phyloP scores from a whole-genome alignment of 2,797 vertebrate genomes.

The Rhinogobio ventralis region DNA sequence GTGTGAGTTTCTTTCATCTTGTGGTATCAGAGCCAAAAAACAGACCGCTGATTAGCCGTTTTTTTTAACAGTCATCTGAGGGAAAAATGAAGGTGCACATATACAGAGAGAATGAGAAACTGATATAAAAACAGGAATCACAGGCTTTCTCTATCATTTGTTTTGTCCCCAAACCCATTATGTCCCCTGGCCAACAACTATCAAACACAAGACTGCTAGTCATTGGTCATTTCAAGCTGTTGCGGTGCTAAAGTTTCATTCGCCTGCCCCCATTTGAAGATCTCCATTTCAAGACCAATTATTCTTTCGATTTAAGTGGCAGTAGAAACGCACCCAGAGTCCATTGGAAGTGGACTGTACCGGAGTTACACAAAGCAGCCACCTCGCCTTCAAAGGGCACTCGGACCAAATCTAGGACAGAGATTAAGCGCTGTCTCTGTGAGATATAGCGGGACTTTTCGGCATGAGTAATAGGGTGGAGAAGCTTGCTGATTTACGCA shows the following conservation, averaged over 20 bases:
- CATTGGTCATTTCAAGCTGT: slow-evolving; percentile 37
- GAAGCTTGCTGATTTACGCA: slow-evolving; percentile 65
- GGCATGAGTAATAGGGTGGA: slow-evolving; percentile 67
- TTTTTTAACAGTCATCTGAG: not conserved
- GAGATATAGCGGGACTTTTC: slow-evolving; percentile 67
- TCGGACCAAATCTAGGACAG: slow-evolving; percentile 62
- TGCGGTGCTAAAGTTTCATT: slow-evolving; percentile 23
- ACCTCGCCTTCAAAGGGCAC: slow-evolving; percentile 63
- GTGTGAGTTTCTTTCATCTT: slow-evolving; percentile 38
- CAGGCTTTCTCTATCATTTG: not conserved
- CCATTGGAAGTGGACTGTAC: slow-evolving; percentile 52
- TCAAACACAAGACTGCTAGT: slow-evolving; percentile 25
- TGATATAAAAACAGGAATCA: not conserved
- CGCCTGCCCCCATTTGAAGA: slow-evolving; percentile 5
- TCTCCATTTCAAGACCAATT: slow-evolving; percentile 37
- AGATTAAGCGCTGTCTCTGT: slow-evolving; percentile 65
- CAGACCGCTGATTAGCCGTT: not conserved
- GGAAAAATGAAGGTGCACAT: not conserved
- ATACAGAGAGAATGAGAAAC: not conserved
- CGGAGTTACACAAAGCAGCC: slow-evolving; percentile 65
- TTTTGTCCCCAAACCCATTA: not conserved
- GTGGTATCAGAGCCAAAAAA: slow-evolving; percentile 34
- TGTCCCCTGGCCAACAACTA: slow-evolving; percentile 2
- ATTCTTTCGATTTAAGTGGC: slow-evolving; percentile 37
- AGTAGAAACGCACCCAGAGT: slow-evolving; percentile 46